Conservation (phyloP, 2,888 invertebrate genomes). For the Mythimna lalbum region DNA sequence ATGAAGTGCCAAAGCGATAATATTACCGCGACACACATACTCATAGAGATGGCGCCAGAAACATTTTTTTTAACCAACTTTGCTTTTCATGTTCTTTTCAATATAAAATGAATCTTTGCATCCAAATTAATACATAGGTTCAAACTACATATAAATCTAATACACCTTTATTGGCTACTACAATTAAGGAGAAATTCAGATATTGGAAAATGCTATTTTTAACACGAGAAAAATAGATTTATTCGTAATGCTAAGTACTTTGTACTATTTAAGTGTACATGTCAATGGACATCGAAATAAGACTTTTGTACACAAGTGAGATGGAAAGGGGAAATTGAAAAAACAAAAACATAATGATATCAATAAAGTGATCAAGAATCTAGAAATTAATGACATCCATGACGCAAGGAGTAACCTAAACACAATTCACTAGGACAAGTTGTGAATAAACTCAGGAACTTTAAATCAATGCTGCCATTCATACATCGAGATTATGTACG, state of each 20-base stretch:
- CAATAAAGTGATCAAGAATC: not conserved
- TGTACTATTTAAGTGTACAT: slow-evolving; percentile 58
- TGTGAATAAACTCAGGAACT: slow-evolving; percentile 40
- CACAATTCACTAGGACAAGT: slow-evolving; percentile 7
- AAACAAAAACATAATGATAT: not conserved
- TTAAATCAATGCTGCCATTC: slow-evolving; percentile 29
- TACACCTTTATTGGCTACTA: slow-evolving; percentile 16
- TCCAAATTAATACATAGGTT: slow-evolving; percentile 5
- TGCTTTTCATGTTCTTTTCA: not conserved
- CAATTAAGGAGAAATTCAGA: slow-evolving; percentile 3
- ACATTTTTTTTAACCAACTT: not conserved
- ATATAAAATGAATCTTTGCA: slow-evolving; percentile 10
- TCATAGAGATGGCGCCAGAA: not conserved
- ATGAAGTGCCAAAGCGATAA: not conserved
- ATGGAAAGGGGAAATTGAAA: slow-evolving; percentile 7
- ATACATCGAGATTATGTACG: slow-evolving; percentile 43
- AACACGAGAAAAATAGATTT: slow-evolving; percentile 54
- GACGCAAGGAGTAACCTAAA: not conserved
- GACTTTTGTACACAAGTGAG: slow-evolving; percentile 13
- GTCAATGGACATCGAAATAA: slow-evolving; percentile 34
- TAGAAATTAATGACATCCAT: slow-evolving; percentile 26
- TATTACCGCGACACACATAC: not conserved
- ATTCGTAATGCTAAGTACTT: slow-evolving; percentile 58
- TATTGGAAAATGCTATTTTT: slow-evolving; percentile 6
- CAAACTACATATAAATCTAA: slow-evolving; percentile 11